Evolutionary conservation across 2,888 invertebrate genomes (phyloP).

Genomic region (Cryptocheilus praepositus): DNA sequence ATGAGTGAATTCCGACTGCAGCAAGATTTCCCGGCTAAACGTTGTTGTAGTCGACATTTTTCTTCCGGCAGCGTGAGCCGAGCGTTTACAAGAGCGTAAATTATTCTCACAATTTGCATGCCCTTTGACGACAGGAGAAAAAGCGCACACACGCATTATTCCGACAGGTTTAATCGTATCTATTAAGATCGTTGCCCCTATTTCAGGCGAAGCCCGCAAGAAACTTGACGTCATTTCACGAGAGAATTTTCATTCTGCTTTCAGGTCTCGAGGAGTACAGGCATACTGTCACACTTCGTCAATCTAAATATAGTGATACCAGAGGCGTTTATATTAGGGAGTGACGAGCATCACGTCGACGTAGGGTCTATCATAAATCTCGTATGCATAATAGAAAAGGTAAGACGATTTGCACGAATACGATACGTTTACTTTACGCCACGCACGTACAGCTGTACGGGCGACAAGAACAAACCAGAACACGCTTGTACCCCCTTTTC

Average conservation of each 20-base stretch:
- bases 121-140: too few species aligned
- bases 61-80: too few species aligned
- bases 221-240: background rate
- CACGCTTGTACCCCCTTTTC: too few species aligned
- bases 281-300: slow-evolving; percentile 90
- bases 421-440: background rate
- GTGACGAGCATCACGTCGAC: slow-evolving; percentile 92
- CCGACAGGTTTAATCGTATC: slow-evolving; percentile 1
- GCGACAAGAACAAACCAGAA: too few species aligned
- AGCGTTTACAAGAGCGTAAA: too few species aligned
- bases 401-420: slow-evolving; percentile 73
- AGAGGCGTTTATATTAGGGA: slow-evolving; percentile 89
- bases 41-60: too few species aligned
- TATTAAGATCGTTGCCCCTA: too few species aligned
- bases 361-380: slow-evolving; percentile 92
- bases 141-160: background rate
- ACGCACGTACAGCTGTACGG: background rate
- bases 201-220: background rate
- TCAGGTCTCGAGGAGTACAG: slow-evolving; percentile 89
- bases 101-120: too few species aligned
- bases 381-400: slow-evolving; percentile 94
- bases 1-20: too few species aligned
- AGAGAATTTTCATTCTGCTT: slow-evolving; percentile 36
- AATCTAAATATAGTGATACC: slow-evolving; percentile 92
- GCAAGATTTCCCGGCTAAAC: too few species aligned